Evolutionary conservation across 2,113 vertebrate genomes (phyloP).

Genomic region (Apistogramma diplotaenia): DNA sequence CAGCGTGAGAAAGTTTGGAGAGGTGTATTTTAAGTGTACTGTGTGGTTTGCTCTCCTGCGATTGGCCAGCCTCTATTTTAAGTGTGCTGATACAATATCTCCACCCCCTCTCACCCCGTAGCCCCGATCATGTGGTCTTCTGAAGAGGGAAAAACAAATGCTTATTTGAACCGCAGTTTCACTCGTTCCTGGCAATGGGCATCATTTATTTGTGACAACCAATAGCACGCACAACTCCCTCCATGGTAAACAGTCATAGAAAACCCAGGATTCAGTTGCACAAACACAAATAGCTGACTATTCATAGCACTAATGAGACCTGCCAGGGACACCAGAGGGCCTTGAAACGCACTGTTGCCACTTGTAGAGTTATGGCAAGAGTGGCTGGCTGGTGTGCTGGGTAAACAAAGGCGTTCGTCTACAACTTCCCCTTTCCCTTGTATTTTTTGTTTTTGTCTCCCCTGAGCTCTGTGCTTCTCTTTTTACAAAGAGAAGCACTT

Average conservation of each 20-base stretch:
- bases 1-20: slow-evolving; percentile 20
- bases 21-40: neutral
- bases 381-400: neutral
- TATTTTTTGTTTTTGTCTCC: neutral
- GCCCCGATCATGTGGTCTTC: neutral
- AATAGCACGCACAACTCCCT: slow-evolving; percentile 10
- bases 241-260: slow-evolving; percentile 73
- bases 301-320: slow-evolving; percentile 70
- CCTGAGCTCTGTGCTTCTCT: neutral
- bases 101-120: neutral
- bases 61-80: slow-evolving; percentile 17
- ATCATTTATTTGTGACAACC: slow-evolving; percentile 51
- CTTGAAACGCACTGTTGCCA: slow-evolving; percentile 56
- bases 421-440: neutral
- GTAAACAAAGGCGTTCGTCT: slow-evolving; percentile 19
- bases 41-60: neutral
- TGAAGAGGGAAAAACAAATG: slow-evolving; percentile 14
- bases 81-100: slow-evolving; percentile 12
- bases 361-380: slow-evolving; percentile 43
- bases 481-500: neutral
- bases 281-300: slow-evolving; percentile 77
- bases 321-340: slow-evolving; percentile 46
- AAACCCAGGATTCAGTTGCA: slow-evolving; percentile 66
- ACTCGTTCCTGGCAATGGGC: slow-evolving; percentile 9
- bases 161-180: slow-evolving; percentile 32